Evolutionary conservation across 2,113 vertebrate genomes (phyloP).

Genomic region (Prietella phreatophila): DNA sequence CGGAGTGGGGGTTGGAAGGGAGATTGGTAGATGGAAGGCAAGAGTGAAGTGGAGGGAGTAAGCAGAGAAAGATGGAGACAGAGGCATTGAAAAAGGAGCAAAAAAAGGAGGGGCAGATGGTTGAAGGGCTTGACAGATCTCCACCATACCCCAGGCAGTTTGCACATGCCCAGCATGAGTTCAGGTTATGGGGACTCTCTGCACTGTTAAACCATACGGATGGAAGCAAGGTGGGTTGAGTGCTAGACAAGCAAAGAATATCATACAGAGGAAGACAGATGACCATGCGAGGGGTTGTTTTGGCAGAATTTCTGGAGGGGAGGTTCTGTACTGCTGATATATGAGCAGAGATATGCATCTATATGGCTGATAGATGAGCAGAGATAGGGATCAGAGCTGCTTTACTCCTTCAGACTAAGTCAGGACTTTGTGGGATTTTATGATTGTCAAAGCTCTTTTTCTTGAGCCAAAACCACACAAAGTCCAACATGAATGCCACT

Average conservation of each 20-base stretch:
- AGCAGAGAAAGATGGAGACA: constrained; percentile 5
- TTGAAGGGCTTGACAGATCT: constrained; percentile 51
- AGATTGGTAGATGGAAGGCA: constrained; percentile 12
- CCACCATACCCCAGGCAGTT: constrained; percentile 51
- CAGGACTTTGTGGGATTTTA: constrained; percentile 3
- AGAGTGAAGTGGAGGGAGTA: constrained; percentile 28
- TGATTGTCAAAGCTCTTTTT: constrained; percentile 11
- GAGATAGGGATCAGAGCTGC: constrained; percentile 53
- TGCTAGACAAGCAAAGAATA: constrained; percentile 59
- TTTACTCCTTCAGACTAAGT: constrained; percentile 31
- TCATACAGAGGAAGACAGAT: constrained; percentile 52
- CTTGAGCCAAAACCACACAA: constrained; percentile 32
- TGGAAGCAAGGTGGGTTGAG: constrained; percentile 43
- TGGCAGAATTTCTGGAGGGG: neutral
- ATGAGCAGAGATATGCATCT: constrained; percentile 50
- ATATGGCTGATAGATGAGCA: constrained; percentile 42
- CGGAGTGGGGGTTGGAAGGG: constrained; percentile 8
- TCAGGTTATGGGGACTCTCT: constrained; percentile 59
- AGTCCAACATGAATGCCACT: constrained; percentile 26
- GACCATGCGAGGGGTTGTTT: constrained; percentile 17
- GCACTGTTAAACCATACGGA: constrained; percentile 45
- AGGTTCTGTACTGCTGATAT: constrained; percentile 39
- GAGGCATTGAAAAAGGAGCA: neutral
- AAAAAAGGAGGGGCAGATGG: constrained; percentile 17
- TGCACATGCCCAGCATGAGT: constrained; percentile 58